phyloP scores from a whole-genome alignment of 2,888 invertebrate species.

The Schizotus pectinicornis region DNA sequence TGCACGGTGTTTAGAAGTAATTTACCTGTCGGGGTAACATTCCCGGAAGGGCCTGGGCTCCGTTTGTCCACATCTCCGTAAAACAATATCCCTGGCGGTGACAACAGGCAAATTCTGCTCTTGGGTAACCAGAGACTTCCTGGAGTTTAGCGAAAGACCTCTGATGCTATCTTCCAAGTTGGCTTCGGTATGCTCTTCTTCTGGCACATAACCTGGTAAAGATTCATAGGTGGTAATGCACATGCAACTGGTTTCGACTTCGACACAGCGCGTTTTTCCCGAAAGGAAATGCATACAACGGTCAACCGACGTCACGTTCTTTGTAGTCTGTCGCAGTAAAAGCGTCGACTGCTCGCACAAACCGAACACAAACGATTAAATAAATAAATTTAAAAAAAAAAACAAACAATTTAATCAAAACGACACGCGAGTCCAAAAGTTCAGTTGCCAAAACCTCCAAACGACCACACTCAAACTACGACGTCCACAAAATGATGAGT shows the following conservation, averaged over 20 bases:
- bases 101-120: slow-evolving; percentile 25
- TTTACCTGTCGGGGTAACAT: slow-evolving; percentile 70
- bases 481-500: too few relatives aligned
- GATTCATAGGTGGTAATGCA: slow-evolving; percentile 43
- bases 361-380: neutral
- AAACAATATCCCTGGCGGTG: slow-evolving; percentile 59
- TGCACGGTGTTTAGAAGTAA: neutral
- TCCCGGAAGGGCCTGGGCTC: slow-evolving; percentile 68
- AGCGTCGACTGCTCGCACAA: neutral
- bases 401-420: too few relatives aligned
- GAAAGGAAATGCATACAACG: slow-evolving; percentile 41
- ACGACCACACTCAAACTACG: too few relatives aligned
- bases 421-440: too few relatives aligned
- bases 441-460: too few relatives aligned
- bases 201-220: slow-evolving; percentile 48
- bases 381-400: too few relatives aligned
- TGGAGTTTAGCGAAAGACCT: slow-evolving; percentile 37
- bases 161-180: slow-evolving; percentile 41
- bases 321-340: neutral
- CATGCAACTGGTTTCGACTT: slow-evolving; percentile 40
- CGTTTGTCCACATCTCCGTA: slow-evolving; percentile 72
- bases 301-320: neutral
- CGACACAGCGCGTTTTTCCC: slow-evolving; percentile 26
- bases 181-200: slow-evolving; percentile 19
- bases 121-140: neutral